Percentiles rank a stretch among this genome's conserved stretches.
phyloP scores from a whole-genome alignment of 2,888 invertebrate species.

The Thysanoteuthis rhombus region DNA sequence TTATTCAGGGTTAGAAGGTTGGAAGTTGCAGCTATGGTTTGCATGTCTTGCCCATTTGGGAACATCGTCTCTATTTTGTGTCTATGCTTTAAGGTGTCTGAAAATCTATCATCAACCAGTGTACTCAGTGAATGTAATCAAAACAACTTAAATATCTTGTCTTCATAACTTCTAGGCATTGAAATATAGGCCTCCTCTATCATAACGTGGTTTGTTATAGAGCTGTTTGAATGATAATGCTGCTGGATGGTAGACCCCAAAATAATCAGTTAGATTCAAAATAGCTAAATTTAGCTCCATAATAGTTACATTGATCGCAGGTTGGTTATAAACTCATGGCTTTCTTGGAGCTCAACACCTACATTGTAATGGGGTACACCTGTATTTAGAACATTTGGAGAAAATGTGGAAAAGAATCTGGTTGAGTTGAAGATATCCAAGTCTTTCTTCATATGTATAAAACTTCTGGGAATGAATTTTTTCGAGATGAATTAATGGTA shows the following conservation, averaged over 20 bases:
- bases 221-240: too few species aligned
- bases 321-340: too few species aligned
- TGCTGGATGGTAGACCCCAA: too few species aligned
- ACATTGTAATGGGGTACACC: too few species aligned
- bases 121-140: not conserved
- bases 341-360: too few species aligned
- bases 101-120: not conserved
- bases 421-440: not conserved
- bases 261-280: too few species aligned
- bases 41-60: not conserved
- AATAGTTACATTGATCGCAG: too few species aligned
- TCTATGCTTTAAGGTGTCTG: not conserved
- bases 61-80: not conserved
- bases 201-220: too few species aligned
- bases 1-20: not conserved
- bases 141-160: not conserved
- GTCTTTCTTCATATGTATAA: not conserved
- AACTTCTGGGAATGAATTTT: too few species aligned
- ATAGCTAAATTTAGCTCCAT: too few species aligned
- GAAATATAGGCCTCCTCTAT: not conserved
- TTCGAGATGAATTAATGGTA: too few species aligned
- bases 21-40: not conserved
- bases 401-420: not conserved
- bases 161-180: not conserved
- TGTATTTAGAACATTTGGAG: too few species aligned